phyloP scores from a whole-genome alignment of 2,888 invertebrate genomes.

The Eupithecia inturbata region DNA sequence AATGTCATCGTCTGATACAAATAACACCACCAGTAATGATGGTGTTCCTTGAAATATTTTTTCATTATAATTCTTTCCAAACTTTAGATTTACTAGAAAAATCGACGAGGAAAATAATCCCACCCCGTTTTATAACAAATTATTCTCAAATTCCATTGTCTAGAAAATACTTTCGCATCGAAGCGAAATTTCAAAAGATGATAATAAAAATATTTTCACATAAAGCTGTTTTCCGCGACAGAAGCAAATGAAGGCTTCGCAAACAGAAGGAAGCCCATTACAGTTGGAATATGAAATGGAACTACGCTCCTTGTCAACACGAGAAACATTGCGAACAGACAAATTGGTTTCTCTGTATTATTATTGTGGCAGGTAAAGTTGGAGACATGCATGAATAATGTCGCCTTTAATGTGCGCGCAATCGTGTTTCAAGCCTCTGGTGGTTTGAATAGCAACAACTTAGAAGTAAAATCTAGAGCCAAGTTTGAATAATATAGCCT shows the following conservation, averaged over 20 bases:
- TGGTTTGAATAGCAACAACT: not conserved
- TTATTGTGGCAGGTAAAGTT: slow-evolving; percentile 45
- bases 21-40: not conserved
- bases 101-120: not conserved
- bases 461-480: not conserved
- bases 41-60: not conserved
- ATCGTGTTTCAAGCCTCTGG: slow-evolving; percentile 6
- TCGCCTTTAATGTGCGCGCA: slow-evolving; percentile 16
- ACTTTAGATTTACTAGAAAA: not conserved
- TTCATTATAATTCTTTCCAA: not conserved
- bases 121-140: not conserved
- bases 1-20: not conserved
- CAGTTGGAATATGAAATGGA: slow-evolving; percentile 59
- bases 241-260: slow-evolving; percentile 43
- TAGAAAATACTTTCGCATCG: not conserved
- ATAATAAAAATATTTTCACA: slow-evolving; percentile 31
- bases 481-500: not conserved
- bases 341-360: slow-evolving; percentile 60
- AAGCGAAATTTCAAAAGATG: slow-evolving; percentile 17
- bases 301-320: slow-evolving; percentile 58
- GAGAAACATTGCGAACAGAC: slow-evolving; percentile 57
- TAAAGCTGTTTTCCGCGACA: slow-evolving; percentile 35
- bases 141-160: slow-evolving; percentile 9
- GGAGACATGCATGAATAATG: slow-evolving; percentile 32
- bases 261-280: slow-evolving; percentile 44